Evolutionary conservation across 2,113 vertebrate genomes (phyloP), one percentile per base, ranked within the genome.

Genomic region (Circaetus gallicus): DNA sequence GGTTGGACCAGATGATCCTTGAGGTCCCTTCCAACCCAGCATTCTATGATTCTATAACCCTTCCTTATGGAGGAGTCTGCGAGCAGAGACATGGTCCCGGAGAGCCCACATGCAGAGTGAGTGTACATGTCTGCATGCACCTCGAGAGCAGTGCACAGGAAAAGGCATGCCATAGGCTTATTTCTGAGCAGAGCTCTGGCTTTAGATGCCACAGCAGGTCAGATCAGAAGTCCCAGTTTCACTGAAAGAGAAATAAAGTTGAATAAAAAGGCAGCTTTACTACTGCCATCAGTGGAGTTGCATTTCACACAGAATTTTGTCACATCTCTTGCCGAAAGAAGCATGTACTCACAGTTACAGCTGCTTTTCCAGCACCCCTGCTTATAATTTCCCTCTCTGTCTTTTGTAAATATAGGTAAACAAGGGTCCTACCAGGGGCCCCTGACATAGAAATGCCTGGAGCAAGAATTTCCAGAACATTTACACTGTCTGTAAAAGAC

Each of bases 101-200:
- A 70, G 6, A 61, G 10, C 17, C 56, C 17, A 19, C 24, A 20
- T 7, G 8, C 8, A 55, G 26, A 22, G 10, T 2, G 7, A 13
- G 6, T 40, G 9, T 15, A 34, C 1, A 0, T 34, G 6, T 13
- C 52, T 40, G 18, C 9, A 50, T 1, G 4, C 1, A 1, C 5
- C 4, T 25, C 1, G 0, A 82, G 32, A 80, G 29, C 3, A 3
- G 6, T 2, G 5, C 16, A n/a, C 6, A 19, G 25, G 10, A 76
- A 72, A 74, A 71, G 9, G 11, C 6, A 34, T 34, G 32, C 6
- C 4, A 77, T 10, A 19, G 14, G 17, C 6, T 42, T 67, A 58
- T 49, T 82, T 82, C 40, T 45, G 10, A 74, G 49, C 7, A 52
- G 53, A 65, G 3, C 4, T 92, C 13, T 77, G 67, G 7, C 18